phyloP scores from a whole-genome alignment of 2,888 invertebrate genomes.

The Tetragnatha montana region DNA sequence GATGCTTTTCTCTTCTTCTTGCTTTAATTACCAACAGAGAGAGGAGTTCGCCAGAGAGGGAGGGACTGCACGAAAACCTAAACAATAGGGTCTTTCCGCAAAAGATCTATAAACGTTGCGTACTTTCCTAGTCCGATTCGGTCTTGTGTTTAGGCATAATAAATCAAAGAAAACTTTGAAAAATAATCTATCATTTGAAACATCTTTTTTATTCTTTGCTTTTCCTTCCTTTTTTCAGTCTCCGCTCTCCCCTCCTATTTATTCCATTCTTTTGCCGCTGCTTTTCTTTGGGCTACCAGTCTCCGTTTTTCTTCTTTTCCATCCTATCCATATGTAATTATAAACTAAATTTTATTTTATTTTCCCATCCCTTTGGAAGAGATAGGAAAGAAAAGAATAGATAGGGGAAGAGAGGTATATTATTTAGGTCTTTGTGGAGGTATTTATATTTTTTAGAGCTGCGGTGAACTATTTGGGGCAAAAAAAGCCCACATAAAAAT shows the following conservation, averaged over 20 bases:
- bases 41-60: slow-evolving; percentile 58
- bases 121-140: slow-evolving; percentile 59
- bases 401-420: slow-evolving; percentile 40
- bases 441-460: slow-evolving; percentile 14
- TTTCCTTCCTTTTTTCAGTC: slow-evolving; percentile 20
- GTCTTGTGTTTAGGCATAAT: slow-evolving; percentile 69
- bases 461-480: slow-evolving; percentile 4
- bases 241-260: slow-evolving; percentile 58
- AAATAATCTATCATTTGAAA: slow-evolving; percentile 70
- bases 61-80: slow-evolving; percentile 67
- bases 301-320: slow-evolving; percentile 27
- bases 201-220: slow-evolving; percentile 43
- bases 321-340: slow-evolving; percentile 61
- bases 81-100: slow-evolving; percentile 70
- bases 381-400: background rate
- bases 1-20: slow-evolving; percentile 54
- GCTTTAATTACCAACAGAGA: slow-evolving; percentile 70
- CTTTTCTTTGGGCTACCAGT: slow-evolving; percentile 40
- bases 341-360: slow-evolving; percentile 58
- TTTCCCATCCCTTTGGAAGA: background rate
- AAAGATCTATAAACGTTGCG: slow-evolving; percentile 67
- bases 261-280: slow-evolving; percentile 60
- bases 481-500: background rate
- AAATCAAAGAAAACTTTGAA: slow-evolving; percentile 71
- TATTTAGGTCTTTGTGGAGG: slow-evolving; percentile 42